Conservation (phyloP, 1,140 invertebrate species). For the Drosophila willistoni region DNA sequence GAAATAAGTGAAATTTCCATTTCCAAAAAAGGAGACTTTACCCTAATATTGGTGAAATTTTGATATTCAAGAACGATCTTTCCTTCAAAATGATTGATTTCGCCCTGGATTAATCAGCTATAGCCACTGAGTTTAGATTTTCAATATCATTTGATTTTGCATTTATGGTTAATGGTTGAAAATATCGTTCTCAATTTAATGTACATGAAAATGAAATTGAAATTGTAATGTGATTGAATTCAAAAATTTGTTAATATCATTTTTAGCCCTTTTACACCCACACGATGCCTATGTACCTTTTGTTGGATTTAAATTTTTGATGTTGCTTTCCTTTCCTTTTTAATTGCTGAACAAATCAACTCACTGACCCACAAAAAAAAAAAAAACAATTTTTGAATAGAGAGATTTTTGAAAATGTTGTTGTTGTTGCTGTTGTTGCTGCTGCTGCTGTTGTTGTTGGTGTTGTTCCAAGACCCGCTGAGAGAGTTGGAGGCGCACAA, state of each 20-base stretch:
- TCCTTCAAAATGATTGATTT: no score
- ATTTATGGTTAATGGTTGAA: background rate
- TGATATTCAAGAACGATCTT: no score
- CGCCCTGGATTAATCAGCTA: no score
- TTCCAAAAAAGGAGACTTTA: no score
- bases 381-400: slow-evolving; percentile 47
- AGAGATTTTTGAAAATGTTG: slow-evolving; percentile 35
- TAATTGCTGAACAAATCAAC: slow-evolving; percentile 63
- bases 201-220: slow-evolving; percentile 4
- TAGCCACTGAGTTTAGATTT: no score
- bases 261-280: slow-evolving; percentile 22
- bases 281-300: background rate
- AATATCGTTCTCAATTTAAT: background rate
- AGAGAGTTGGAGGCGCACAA: slow-evolving; percentile 54
- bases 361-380: slow-evolving; percentile 64
- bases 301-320: background rate
- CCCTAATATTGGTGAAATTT: no score
- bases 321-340: slow-evolving; percentile 37
- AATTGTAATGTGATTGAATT: background rate
- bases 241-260: background rate
- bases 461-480: slow-evolving; percentile 54
- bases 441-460: background rate
- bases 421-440: background rate
- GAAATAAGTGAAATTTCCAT: no score
- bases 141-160: background rate